These are phyloP conservation scores for Darevskia nairensis DNA, from an alignment of 2,797 vertebrate genomes.

Conservation along the genomic window DNA sequence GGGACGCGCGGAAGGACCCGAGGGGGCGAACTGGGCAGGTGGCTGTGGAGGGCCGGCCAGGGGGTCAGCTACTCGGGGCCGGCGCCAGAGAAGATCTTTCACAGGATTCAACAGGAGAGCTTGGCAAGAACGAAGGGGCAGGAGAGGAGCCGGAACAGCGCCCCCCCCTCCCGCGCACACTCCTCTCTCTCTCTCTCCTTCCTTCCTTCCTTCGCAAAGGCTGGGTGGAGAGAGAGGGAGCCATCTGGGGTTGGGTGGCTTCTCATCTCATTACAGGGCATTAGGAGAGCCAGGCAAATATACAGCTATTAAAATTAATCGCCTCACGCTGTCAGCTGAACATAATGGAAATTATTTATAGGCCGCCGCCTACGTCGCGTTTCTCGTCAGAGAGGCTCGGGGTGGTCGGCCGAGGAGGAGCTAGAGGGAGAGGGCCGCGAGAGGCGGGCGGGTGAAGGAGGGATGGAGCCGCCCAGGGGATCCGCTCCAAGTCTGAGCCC, in stretches of 20 bases:
- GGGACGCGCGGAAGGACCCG: not conserved
- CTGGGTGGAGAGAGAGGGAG: conserved; percentile 50
- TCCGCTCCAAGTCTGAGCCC: not conserved
- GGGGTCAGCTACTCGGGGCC: too few relatives aligned
- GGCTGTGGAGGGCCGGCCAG: too few relatives aligned
- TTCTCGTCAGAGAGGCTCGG: conserved; percentile 78
- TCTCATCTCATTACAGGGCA: conserved; percentile 82
- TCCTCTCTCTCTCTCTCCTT: not conserved
- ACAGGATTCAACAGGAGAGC: not conserved
- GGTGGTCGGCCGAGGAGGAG: conserved; percentile 58
- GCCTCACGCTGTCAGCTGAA: conserved; percentile 85
- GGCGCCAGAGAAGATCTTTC: too few relatives aligned
- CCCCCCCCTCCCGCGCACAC: not conserved
- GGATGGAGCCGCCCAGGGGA: not conserved
- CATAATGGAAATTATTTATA: conserved; percentile 86
- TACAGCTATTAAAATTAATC: conserved; percentile 87
- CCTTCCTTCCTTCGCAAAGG: not conserved
- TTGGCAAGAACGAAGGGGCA: not conserved
- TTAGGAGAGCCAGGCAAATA: conserved; percentile 85
- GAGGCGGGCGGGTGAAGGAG: not conserved
- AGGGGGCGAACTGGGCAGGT: not conserved
- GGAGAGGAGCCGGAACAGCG: not conserved
- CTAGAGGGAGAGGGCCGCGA: not conserved
- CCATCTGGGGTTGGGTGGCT: conserved; percentile 77
- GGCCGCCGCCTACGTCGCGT: conserved; percentile 82